These are phyloP conservation scores for Vesta saturnalis DNA, from an alignment of 2,888 invertebrate species.

Conservation along the genomic window DNA sequence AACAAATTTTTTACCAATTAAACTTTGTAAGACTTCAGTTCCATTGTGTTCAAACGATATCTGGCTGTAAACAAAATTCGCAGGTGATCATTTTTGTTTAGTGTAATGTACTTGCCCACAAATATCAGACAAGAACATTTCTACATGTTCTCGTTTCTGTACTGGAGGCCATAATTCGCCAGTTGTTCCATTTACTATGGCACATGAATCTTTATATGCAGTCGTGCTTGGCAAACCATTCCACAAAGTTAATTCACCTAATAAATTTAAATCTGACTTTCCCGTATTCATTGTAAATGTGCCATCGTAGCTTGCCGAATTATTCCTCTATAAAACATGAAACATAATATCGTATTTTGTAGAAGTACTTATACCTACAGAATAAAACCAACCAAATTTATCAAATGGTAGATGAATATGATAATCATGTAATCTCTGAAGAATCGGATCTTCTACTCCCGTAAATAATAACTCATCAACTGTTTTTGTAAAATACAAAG, in stretches of 20 bases:
- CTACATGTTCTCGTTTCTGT: conserved; percentile 65
- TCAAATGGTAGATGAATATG: conserved; percentile 72
- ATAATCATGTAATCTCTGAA: conserved; percentile 67
- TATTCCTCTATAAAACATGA: conserved; percentile 71
- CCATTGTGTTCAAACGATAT: conserved; percentile 54
- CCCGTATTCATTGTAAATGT: conserved; percentile 82
- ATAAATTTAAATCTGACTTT: conserved; percentile 67
- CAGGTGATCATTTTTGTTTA: not conserved
- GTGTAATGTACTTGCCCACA: conserved; percentile 73
- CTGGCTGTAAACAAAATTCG: too few relatives aligned
- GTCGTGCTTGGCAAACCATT: conserved; percentile 67
- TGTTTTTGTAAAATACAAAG: conserved; percentile 70
- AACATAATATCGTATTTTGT: too few relatives aligned
- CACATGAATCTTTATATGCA: conserved; percentile 71
- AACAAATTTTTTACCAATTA: conserved; percentile 66
- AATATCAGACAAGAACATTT: conserved; percentile 79
- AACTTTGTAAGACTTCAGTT: conserved; percentile 56
- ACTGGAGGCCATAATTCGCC: conserved; percentile 86
- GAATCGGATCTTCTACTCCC: conserved; percentile 80
- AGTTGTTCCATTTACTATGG: conserved; percentile 74
- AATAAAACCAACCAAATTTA: conserved; percentile 87
- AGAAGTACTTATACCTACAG: too few relatives aligned
- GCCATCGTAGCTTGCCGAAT: conserved; percentile 78
- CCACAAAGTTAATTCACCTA: conserved; percentile 80
- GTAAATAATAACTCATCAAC: conserved; percentile 79